These are phyloP conservation scores for Gryllus longicercus DNA, from an alignment of 2,888 invertebrate genomes.

Conservation along the genomic window DNA sequence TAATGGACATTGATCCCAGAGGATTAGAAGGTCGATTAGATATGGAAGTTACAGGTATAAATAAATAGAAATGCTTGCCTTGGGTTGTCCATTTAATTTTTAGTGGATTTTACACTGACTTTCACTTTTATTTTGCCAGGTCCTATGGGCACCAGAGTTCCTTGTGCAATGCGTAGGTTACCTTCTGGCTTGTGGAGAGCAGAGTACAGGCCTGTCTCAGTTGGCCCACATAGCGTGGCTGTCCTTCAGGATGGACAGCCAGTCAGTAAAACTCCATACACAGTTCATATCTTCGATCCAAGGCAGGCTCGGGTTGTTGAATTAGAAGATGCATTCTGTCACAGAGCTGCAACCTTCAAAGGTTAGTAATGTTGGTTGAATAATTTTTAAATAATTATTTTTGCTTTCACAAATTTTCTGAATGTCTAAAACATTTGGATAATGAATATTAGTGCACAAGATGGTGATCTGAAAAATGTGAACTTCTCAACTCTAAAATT, in stretches of 20 bases:
- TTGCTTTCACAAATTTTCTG: background rate
- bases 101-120: background rate
- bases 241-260: slow-evolving; percentile 60
- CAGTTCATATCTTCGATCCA: slow-evolving; percentile 77
- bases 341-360: slow-evolving; percentile 75
- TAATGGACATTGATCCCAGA: slow-evolving; percentile 50
- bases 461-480: background rate
- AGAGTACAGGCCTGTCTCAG: slow-evolving; percentile 71
- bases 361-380: slow-evolving; percentile 47
- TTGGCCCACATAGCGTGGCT: slow-evolving; percentile 71
- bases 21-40: slow-evolving; percentile 51
- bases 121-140: slow-evolving; percentile 42
- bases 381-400: background rate
- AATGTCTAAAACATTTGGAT: too few species aligned
- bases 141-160: slow-evolving; percentile 53
- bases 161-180: slow-evolving; percentile 47
- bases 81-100: background rate
- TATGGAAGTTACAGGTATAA: slow-evolving; percentile 51
- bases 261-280: slow-evolving; percentile 60
- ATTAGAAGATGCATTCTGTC: slow-evolving; percentile 73
- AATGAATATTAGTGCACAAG: too few species aligned
- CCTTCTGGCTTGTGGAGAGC: slow-evolving; percentile 54
- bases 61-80: slow-evolving; percentile 18
- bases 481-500: background rate
- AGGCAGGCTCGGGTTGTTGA: slow-evolving; percentile 67